Evolutionary conservation across 64 coral and sea anemone species (phyloP).

Genomic region (Stylophora pistillata): DNA sequence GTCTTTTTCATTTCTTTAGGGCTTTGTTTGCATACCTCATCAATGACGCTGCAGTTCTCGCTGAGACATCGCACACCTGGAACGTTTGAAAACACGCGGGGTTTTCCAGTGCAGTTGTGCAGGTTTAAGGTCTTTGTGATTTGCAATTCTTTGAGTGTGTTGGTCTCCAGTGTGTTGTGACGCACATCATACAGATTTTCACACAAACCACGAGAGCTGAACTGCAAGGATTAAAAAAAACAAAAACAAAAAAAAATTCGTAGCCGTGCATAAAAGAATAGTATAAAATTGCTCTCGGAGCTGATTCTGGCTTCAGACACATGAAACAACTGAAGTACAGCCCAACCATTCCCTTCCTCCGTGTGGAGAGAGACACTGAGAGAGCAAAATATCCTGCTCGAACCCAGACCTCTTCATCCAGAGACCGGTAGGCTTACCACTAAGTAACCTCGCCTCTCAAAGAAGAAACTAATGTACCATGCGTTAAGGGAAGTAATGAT

Average conservation of each 20-base stretch:
- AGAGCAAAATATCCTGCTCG: too few species aligned
- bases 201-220: constrained; percentile 8
- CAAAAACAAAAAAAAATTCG: background rate
- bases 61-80: background rate
- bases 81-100: background rate
- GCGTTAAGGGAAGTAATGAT: too few species aligned
- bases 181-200: constrained; percentile 33
- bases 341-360: too few species aligned
- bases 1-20: background rate
- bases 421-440: too few species aligned
- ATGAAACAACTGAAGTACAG: too few species aligned
- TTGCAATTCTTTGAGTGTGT: background rate
- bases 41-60: background rate
- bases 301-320: too few species aligned
- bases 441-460: too few species aligned
- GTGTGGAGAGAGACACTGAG: too few species aligned
- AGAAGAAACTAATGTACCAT: too few species aligned
- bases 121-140: constrained; percentile 17
- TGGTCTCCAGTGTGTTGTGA: background rate
- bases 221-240: background rate
- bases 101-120: constrained; percentile 17
- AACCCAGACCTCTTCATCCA: too few species aligned
- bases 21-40: background rate
- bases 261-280: too few species aligned
- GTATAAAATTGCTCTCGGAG: too few species aligned